Evolutionary conservation across 1,140 invertebrate species (phyloP), one percentile per base, ranked within the genome.

Genomic region (Bicyclus anynana): DNA sequence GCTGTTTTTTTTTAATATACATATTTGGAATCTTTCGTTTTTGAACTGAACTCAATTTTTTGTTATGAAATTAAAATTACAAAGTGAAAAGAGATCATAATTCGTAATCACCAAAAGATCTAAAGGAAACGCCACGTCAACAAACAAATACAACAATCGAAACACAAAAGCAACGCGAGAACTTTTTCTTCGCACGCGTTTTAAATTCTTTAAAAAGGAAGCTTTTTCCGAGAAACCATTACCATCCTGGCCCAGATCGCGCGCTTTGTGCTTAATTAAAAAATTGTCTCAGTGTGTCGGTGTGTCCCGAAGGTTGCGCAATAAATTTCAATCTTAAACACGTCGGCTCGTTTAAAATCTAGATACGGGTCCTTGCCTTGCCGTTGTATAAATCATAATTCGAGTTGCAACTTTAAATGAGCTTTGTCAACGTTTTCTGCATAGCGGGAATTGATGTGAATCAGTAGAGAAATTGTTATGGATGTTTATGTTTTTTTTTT

Each of bases 331-430:
- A 65, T 65, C 42, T 48, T 9, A 59, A 56, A 59, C 62, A 59
- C 48, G 62, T 59, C 40, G 38, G 37, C 42, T 40, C 58, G 52
- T 65, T 65, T 65, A 65, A 65, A 64, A 65, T 65, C 62, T 65
- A 65, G 62, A 65, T 55, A 65, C 57, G 56, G 62, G 57, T 65
- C 62, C 40, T 65, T 65, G 62, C 51, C 62, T 51, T 37, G 58
- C 48, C 53, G 38, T 65, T 64, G 35, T 65, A 59, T 59, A 59
- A 65, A 59, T 65, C 58, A 64, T 54, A 54, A 59, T 59, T 53
- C 57, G 53, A 53, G 57, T 53, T 49, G 37, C 44, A 53, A 20
- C 53, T 48, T 59, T 59, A 53, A 59, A 59, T 40, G 50, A 53
- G 46, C 57, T 46, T 33, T 49, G 53, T 47, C 49, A 29, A 29